Base-by-base conservation (phyloP, 2,888 invertebrate genomes). In the Automeris io region DNA sequence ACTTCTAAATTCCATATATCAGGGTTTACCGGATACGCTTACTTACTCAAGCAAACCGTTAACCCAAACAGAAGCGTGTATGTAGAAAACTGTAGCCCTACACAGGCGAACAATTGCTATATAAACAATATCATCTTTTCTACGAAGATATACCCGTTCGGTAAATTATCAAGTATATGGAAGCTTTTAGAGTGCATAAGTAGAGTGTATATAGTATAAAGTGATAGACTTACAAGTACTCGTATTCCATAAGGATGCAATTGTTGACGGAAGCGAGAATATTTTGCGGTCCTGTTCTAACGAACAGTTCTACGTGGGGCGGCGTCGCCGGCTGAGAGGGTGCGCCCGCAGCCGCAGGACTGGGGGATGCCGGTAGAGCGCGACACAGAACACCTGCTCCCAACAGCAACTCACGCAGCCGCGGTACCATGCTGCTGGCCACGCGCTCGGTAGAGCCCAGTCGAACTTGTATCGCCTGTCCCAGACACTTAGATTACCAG, bases 211-310 rank as follows among this genome's bases (percentile, higher is more conserved):
- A 5, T 11, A 5, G 11, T 25, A 3, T 12, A 9, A 5, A 12
- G 7, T 12, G 26, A 4, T 5, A 16, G 5, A 18, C 5, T 48
- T 85, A 82, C 48, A 87, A 70, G 41, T 85, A 66, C 43, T 90
- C 89, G 49, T 87, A 85, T 57, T 92, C 92, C 57, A 91, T 80
- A 22, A 87, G 74, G 32, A 94, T 88, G 8, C 91, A 89, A 57
- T 90, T 91, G 70, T 93, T 94, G 42, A 95, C 90, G 40, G 91
- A 92, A 54, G 89, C 90, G 43, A 93, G 78, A 21, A 89, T 86
- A 54, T 90, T 89, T 49, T 89, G 89, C 9, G 90, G 88, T 43
- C 88, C 88, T 36, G 90, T 83, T 56, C 93, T 88, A 55, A 91
- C 92, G 72, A 92, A 93, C 37, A 94, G 87, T 61, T 92, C 92